These are phyloP conservation scores for Apogon hyalosoma DNA, from an alignment of 2,797 vertebrate species.

Conservation along the genomic window DNA sequence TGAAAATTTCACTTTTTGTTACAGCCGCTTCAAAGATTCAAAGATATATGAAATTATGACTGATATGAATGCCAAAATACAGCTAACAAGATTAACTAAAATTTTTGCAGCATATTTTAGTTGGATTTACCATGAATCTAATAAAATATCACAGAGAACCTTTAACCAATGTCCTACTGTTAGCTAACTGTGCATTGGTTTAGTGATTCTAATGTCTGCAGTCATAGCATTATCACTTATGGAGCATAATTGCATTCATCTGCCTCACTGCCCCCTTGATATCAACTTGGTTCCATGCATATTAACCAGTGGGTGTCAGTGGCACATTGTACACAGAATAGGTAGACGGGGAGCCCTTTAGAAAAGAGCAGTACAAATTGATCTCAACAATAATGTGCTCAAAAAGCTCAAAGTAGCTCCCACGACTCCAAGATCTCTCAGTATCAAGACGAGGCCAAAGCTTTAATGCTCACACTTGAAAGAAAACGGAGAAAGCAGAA, in stretches of 20 bases:
- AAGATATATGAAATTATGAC: slow-evolving; percentile 10
- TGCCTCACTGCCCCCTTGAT: slow-evolving; percentile 42
- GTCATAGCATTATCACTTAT: slow-evolving; percentile 27
- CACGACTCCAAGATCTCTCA: slow-evolving; percentile 17
- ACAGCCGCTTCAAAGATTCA: slow-evolving; percentile 2
- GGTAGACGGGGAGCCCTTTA: slow-evolving; percentile 32
- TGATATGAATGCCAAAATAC: slow-evolving; percentile 7
- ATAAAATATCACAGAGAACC: slow-evolving; percentile 29
- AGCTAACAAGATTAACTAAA: slow-evolving; percentile 24
- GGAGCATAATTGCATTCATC: slow-evolving; percentile 34
- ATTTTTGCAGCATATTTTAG: neutral
- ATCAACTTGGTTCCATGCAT: slow-evolving; percentile 28
- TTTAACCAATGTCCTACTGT: slow-evolving; percentile 17
- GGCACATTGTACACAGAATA: slow-evolving; percentile 25
- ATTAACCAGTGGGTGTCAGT: slow-evolving; percentile 37
- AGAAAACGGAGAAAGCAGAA: slow-evolving; percentile 9
- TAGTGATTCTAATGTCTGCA: slow-evolving; percentile 29
- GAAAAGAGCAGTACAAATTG: slow-evolving; percentile 32
- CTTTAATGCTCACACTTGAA: slow-evolving; percentile 5
- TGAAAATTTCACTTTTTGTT: slow-evolving; percentile 28
- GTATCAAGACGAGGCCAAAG: slow-evolving; percentile 14
- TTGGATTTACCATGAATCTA: neutral
- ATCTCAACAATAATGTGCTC: slow-evolving; percentile 39
- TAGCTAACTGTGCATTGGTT: slow-evolving; percentile 14
- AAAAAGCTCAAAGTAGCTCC: slow-evolving; percentile 22